Conservation (phyloP, 92 coral and sea anemone species). For the Paragorgia papillata region DNA sequence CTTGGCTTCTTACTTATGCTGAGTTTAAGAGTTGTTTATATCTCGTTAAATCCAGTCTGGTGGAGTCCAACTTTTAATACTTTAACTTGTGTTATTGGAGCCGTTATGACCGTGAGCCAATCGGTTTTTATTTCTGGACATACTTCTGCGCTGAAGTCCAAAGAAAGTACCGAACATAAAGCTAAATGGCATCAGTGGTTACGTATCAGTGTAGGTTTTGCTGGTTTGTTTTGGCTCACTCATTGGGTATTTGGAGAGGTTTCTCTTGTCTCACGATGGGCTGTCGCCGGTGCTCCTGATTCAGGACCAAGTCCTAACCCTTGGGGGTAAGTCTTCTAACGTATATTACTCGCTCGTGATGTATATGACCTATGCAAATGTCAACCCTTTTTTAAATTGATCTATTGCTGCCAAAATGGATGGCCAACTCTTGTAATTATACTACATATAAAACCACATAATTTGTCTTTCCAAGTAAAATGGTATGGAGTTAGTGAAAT, state of each 20-base stretch:
- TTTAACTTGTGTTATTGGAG: conserved; percentile 63
- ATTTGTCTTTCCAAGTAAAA: too few relatives aligned
- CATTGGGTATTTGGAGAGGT: conserved; percentile 90
- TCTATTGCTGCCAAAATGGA: too few relatives aligned
- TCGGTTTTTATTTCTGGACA: conserved; percentile 39
- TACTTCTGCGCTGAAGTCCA: conserved; percentile 36
- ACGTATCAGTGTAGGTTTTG: conserved; percentile 79
- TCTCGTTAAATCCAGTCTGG: conserved; percentile 90
- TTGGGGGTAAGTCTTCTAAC: conserved; percentile 81
- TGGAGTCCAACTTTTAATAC: conserved; percentile 76
- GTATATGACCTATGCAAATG: too few relatives aligned
- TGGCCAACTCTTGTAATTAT: too few relatives aligned
- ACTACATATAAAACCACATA: too few relatives aligned
- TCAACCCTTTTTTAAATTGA: too few relatives aligned
- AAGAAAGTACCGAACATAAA: conserved; percentile 40
- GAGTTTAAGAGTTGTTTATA: conserved; percentile 68
- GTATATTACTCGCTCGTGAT: neutral
- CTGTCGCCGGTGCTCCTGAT: conserved; percentile 80
- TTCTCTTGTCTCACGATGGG: conserved; percentile 93
- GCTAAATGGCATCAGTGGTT: conserved; percentile 80
- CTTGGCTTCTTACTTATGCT: conserved; percentile 82
- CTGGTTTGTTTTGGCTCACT: conserved; percentile 82
- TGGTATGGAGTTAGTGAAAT: too few relatives aligned
- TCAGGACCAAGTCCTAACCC: conserved; percentile 90
- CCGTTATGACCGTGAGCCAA: conserved; percentile 59